Percentiles rank a stretch among this genome's conserved stretches.
phyloP scores from a whole-genome alignment of 2,113 vertebrate genomes.

The Macaca fascicularis region T2T-MFA8v1.1 NC_088379.1:156926501-156927000 shows the following conservation, averaged over 20 bases:
- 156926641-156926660: background rate
- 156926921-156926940: background rate
- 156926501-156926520: background rate
- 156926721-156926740: background rate
- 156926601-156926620: rapidly evolving
- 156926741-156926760: background rate
- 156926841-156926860: no score
- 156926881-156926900: no score
- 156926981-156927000: background rate
- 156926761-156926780: background rate
- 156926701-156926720: background rate
- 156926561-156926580: background rate
- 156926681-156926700: background rate
- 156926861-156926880: no score
- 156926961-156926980: background rate
- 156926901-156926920: background rate
- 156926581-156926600: rapidly evolving
- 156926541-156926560: background rate
- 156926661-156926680: background rate
- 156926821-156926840: background rate
- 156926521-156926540: background rate
- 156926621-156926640: background rate
- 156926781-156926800: background rate
- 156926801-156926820: background rate
- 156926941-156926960: background rate